Percentiles rank a stretch among this genome's conserved stretches.
These are phyloP conservation scores for Drosophila glabriapex DNA, from an alignment of 2,888 invertebrate species.

Conservation along the genomic window DNA sequence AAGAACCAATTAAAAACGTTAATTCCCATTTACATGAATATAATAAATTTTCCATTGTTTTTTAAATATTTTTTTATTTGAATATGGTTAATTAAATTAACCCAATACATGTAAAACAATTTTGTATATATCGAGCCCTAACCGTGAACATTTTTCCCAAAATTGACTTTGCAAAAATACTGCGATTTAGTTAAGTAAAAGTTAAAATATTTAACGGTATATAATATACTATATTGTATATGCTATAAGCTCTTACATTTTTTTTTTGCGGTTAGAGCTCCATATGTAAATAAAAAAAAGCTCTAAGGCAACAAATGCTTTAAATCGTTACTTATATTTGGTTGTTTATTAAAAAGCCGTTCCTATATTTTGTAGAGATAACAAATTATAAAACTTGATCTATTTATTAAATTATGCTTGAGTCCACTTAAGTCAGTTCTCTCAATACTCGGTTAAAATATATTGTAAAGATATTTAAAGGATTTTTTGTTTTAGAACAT, in stretches of 20 bases:
- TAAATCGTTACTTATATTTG: slow-evolving; percentile 60
- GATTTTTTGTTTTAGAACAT: slow-evolving; percentile 14
- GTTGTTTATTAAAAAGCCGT: slow-evolving; percentile 77
- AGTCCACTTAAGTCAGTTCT: slow-evolving; percentile 63
- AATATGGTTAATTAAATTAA: slow-evolving; percentile 25
- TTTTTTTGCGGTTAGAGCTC: background rate
- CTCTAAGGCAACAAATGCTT: slow-evolving; percentile 15
- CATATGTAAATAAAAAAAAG: slow-evolving; percentile 5
- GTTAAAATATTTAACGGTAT: background rate
- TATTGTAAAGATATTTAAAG: slow-evolving; percentile 30
- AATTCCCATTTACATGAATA: background rate
- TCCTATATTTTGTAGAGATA: slow-evolving; percentile 63
- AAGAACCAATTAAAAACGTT: background rate
- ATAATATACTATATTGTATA: background rate
- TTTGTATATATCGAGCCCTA: slow-evolving; percentile 14
- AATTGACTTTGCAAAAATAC: slow-evolving; percentile 7
- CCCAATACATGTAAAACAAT: slow-evolving; percentile 10
- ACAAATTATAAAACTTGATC: slow-evolving; percentile 69
- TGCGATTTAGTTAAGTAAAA: slow-evolving; percentile 2
- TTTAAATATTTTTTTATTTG: slow-evolving; percentile 9
- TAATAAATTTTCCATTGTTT: background rate
- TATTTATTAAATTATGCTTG: slow-evolving; percentile 69
- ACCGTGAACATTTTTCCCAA: background rate
- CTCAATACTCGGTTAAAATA: slow-evolving; percentile 47
- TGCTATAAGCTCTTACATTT: background rate